Percentiles rank a stretch among this genome's conserved stretches.
phyloP scores from a whole-genome alignment of 2,888 invertebrate genomes.

The Neocrepidodera transversa region DNA sequence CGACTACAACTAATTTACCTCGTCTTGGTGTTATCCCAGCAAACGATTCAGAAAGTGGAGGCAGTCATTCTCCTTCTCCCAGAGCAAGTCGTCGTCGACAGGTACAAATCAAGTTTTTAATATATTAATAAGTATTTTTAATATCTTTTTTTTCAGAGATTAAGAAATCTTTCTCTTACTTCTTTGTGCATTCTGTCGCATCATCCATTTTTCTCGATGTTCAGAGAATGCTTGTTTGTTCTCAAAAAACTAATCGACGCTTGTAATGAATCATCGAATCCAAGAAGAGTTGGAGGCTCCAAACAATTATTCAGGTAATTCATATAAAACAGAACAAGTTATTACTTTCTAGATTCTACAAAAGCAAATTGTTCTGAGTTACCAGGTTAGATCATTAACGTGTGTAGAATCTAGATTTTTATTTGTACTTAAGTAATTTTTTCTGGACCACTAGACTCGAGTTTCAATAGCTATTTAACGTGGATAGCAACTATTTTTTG shows the following conservation, averaged over 20 bases:
- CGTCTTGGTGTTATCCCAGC: conserved; percentile 72
- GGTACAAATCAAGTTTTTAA: conserved; percentile 57
- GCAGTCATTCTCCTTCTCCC: conserved; percentile 86
- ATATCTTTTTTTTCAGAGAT: conserved; percentile 66
- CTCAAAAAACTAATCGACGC: conserved; percentile 96
- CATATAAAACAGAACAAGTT: conserved; percentile 1
- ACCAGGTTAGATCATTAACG: no score
- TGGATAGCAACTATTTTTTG: no score
- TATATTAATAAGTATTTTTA: neutral
- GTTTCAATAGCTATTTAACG: no score
- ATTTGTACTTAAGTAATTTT: no score
- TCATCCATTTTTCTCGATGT: conserved; percentile 98
- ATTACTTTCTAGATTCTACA: no score
- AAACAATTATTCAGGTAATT: conserved; percentile 81
- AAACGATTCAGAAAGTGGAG: conserved; percentile 86
- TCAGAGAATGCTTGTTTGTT: conserved; percentile 96
- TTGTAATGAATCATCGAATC: conserved; percentile 93
- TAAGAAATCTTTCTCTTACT: conserved; percentile 92
- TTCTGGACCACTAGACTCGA: no score
- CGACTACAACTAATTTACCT: conserved; percentile 51
- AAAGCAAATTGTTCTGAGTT: no score
- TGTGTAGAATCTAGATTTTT: no score
- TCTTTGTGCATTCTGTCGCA: conserved; percentile 97
- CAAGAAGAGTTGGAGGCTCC: conserved; percentile 87
- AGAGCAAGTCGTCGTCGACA: conserved; percentile 81